phyloP scores from a whole-genome alignment of 2,797 vertebrate genomes.

The Brotula barbata region DNA sequence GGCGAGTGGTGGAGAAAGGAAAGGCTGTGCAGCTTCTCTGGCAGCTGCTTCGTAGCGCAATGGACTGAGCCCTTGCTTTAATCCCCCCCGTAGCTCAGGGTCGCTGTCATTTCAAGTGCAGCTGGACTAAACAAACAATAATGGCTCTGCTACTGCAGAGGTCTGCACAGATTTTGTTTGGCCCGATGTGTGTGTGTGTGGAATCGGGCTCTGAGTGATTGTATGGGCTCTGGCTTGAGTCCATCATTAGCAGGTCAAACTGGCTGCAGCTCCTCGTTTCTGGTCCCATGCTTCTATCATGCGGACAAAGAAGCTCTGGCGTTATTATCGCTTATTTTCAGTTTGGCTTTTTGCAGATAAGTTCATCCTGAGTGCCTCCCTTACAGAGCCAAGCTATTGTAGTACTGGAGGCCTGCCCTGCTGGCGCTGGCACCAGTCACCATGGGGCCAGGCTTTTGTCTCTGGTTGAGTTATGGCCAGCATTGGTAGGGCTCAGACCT shows the following conservation, averaged over 20 bases:
- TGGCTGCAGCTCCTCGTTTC: slow-evolving; percentile 49
- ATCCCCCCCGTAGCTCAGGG: slow-evolving; percentile 60
- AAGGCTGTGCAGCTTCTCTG: slow-evolving; percentile 36
- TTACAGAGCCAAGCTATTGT: slow-evolving; percentile 55
- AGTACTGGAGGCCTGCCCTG: slow-evolving; percentile 54
- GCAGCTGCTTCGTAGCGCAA: slow-evolving; percentile 48
- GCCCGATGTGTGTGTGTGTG: slow-evolving; percentile 37
- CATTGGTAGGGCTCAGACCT: slow-evolving; percentile 43
- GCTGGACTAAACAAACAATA: slow-evolving; percentile 64
- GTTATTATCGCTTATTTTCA: slow-evolving; percentile 65
- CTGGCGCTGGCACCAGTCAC: slow-evolving; percentile 35
- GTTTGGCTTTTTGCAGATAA: slow-evolving; percentile 62
- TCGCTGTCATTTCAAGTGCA: slow-evolving; percentile 69
- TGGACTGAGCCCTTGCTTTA: slow-evolving; percentile 47
- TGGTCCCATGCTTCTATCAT: slow-evolving; percentile 38
- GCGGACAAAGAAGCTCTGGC: slow-evolving; percentile 61
- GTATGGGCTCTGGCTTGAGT: slow-evolving; percentile 54
- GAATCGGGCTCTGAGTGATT: slow-evolving; percentile 50
- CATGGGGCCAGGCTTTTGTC: slow-evolving; percentile 45
- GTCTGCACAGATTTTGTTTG: slow-evolving; percentile 43
- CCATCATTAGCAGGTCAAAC: slow-evolving; percentile 64
- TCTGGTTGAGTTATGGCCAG: slow-evolving; percentile 53
- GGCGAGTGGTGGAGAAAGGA: slow-evolving; percentile 3
- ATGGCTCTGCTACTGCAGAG: slow-evolving; percentile 53
- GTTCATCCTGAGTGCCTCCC: slow-evolving; percentile 47